phyloP scores from a whole-genome alignment of 2,888 invertebrate genomes.

The Fragum whitleyi region DNA sequence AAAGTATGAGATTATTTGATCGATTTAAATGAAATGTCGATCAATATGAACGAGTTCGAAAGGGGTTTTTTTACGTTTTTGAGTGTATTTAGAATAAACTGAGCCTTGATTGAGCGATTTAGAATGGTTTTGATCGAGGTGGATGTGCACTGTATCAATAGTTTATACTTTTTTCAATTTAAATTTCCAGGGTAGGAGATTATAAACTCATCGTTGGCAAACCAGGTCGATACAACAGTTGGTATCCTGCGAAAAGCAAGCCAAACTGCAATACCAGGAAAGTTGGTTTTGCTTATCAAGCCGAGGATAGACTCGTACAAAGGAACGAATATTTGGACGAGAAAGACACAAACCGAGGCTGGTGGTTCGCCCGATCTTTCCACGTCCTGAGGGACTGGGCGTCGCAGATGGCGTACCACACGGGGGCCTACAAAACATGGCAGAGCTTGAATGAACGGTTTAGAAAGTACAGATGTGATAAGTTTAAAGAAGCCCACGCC shows the following conservation, averaged over 20 bases:
- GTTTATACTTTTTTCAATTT: too few relatives aligned
- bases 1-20: too few relatives aligned
- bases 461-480: constrained; percentile 51
- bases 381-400: constrained; percentile 25
- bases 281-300: constrained; percentile 40
- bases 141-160: too few relatives aligned
- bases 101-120: too few relatives aligned
- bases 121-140: too few relatives aligned
- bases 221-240: constrained; percentile 78
- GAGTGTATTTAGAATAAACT: too few relatives aligned
- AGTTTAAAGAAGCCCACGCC: constrained; percentile 46
- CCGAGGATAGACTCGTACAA: constrained; percentile 40
- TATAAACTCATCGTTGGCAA: constrained; percentile 85
- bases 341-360: constrained; percentile 21
- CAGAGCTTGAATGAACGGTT: constrained; percentile 37
- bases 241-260: constrained; percentile 70
- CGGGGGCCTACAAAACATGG: constrained; percentile 32
- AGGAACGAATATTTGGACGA: constrained; percentile 31
- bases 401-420: neutral
- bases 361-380: constrained; percentile 56
- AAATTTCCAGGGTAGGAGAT: constrained; percentile 76
- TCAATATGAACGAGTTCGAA: too few relatives aligned
- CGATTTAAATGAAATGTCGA: too few relatives aligned
- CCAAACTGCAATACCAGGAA: constrained; percentile 45
- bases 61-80: too few relatives aligned